Evolutionary conservation across 2,888 invertebrate genomes (phyloP).

Genomic region (Aproaerema taeniolella): DNA sequence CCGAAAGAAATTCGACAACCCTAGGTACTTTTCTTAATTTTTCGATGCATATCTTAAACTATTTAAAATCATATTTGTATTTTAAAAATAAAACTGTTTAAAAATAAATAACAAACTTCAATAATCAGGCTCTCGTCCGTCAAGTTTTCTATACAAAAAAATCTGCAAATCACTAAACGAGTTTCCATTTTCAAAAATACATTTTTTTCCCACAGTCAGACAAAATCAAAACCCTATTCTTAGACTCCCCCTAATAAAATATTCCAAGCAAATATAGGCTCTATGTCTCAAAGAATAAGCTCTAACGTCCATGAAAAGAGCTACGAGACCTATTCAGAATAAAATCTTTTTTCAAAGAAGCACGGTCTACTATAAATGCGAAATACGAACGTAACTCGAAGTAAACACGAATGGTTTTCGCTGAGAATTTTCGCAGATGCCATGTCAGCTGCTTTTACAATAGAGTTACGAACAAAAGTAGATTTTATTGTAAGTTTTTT

Average conservation of each 20-base stretch:
- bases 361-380: neutral
- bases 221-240: slow-evolving; percentile 8
- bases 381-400: slow-evolving; percentile 7
- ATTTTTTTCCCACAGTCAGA: slow-evolving; percentile 10
- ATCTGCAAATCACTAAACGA: slow-evolving; percentile 7
- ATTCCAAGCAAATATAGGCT: slow-evolving; percentile 3
- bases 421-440: neutral
- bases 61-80: no score
- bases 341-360: neutral
- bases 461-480: slow-evolving; percentile 23
- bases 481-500: slow-evolving; percentile 20
- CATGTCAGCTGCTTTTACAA: slow-evolving; percentile 24
- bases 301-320: neutral
- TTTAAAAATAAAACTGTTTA: no score
- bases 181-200: slow-evolving; percentile 1
- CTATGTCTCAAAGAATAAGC: neutral
- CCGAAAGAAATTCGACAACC: no score
- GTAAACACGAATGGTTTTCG: slow-evolving; percentile 4
- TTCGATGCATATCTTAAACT: no score
- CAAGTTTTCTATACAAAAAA: no score
- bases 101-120: no score
- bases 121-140: no score
- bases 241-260: neutral
- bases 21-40: no score
- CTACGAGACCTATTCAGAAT: neutral